phyloP scores from a whole-genome alignment of 2,797 vertebrate species.

The Poeciliopsis presidionis region DNA sequence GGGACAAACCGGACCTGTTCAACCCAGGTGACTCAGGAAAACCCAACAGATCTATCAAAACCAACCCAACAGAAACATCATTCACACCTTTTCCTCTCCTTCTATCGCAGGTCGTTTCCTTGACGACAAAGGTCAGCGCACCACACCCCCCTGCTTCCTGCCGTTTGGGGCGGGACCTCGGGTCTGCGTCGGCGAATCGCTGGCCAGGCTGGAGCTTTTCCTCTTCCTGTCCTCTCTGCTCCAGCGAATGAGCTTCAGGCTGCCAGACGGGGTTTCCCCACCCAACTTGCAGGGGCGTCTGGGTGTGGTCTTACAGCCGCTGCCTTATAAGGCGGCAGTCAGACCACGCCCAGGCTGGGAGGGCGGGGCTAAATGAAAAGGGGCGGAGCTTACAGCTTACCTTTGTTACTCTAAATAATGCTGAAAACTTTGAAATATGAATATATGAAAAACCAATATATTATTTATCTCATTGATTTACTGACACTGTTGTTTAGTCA shows the following conservation, averaged over 20 bases:
- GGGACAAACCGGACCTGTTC: slow-evolving; percentile 79
- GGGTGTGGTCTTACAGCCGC: slow-evolving; percentile 80
- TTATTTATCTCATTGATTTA: neutral
- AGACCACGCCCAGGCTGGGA: slow-evolving; percentile 55
- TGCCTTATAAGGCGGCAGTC: slow-evolving; percentile 69
- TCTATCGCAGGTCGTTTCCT: slow-evolving; percentile 77
- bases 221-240: slow-evolving; percentile 81
- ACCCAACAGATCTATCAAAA: neutral
- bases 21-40: slow-evolving; percentile 69
- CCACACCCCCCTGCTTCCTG: slow-evolving; percentile 72
- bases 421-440: neutral
- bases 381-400: neutral
- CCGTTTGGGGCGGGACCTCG: slow-evolving; percentile 84
- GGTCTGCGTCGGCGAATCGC: slow-evolving; percentile 81
- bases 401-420: no score
- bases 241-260: slow-evolving; percentile 77
- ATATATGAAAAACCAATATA: neutral
- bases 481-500: neutral
- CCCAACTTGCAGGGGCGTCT: slow-evolving; percentile 79
- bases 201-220: slow-evolving; percentile 82
- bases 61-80: neutral
- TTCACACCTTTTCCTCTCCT: neutral
- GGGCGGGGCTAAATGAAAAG: slow-evolving; percentile 24
- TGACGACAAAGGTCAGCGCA: slow-evolving; percentile 67
- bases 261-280: slow-evolving; percentile 53